Percentiles rank a stretch among this genome's conserved stretches.
These are phyloP conservation scores for Ennomos fuscantarius DNA, from an alignment of 2,888 invertebrate genomes.

Conservation along the genomic window DNA sequence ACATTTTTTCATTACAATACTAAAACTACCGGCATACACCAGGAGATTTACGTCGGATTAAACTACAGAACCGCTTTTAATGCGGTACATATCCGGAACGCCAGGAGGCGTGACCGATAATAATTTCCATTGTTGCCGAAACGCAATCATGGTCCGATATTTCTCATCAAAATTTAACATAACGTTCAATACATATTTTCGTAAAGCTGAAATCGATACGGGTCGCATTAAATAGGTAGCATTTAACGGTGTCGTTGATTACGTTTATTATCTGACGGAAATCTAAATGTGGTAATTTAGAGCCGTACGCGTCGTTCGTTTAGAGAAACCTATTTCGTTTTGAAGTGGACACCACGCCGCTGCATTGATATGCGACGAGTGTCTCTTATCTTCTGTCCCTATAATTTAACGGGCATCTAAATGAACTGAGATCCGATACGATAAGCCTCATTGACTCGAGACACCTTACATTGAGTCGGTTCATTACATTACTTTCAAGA, in stretches of 20 bases:
- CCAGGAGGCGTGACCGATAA: conserved; percentile 73
- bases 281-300: conserved; percentile 75
- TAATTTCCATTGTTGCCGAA: conserved; percentile 68
- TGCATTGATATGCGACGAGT: conserved; percentile 71
- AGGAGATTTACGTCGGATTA: conserved; percentile 82
- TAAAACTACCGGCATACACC: conserved; percentile 71
- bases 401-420: conserved; percentile 82
- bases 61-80: conserved; percentile 73
- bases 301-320: conserved; percentile 65
- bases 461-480: conserved; percentile 67
- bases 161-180: conserved; percentile 16
- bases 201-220: conserved; percentile 32
- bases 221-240: conserved; percentile 46
- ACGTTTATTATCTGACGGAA: conserved; percentile 59
- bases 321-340: conserved; percentile 64
- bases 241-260: conserved; percentile 58
- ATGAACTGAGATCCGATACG: conserved; percentile 79
- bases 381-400: conserved; percentile 73
- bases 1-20: conserved; percentile 80
- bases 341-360: conserved; percentile 58
- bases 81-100: conserved; percentile 75
- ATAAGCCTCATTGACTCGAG: conserved; percentile 77
- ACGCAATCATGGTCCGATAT: conserved; percentile 47
- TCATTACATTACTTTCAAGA: conserved; percentile 71
- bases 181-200: conserved; percentile 9